Evolutionary conservation across 2,888 invertebrate genomes (phyloP).

Genomic region (Drosophila flavopinicola): DNA sequence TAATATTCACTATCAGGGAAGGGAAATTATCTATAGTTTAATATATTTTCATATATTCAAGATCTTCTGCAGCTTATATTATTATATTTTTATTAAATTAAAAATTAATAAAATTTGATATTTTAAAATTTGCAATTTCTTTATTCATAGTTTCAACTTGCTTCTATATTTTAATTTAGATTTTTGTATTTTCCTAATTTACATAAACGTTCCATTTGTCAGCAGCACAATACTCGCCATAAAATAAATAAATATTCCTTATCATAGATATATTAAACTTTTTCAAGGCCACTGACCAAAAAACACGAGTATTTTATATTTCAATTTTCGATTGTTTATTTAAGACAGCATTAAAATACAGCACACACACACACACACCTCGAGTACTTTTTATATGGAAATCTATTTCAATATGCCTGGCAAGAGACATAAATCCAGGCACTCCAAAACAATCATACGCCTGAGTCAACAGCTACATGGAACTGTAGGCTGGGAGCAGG

Average conservation of each 20-base stretch:
- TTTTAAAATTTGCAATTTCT: background rate
- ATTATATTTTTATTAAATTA: background rate
- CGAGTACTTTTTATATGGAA: constrained; percentile 20
- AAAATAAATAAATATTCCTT: background rate
- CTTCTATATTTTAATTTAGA: too few species aligned
- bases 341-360: constrained; percentile 19
- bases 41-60: too few species aligned
- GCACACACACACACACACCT: constrained; percentile 3
- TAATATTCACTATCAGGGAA: too few species aligned
- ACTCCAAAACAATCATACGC: constrained; percentile 78
- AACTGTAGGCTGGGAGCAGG: constrained; percentile 16
- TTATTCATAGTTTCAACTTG: background rate
- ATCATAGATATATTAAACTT: background rate
- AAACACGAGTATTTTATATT: background rate
- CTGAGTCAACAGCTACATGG: constrained; percentile 72
- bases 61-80: too few species aligned
- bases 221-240: too few species aligned
- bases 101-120: background rate
- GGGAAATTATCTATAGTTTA: too few species aligned
- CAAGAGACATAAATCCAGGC: constrained; percentile 69
- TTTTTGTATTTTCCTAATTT: too few species aligned
- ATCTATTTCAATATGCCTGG: constrained; percentile 43
- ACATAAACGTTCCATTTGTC: too few species aligned
- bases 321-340: constrained; percentile 28
- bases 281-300: background rate